Evolutionary conservation across 2,888 invertebrate genomes (phyloP), one percentile per base, ranked within the genome.

Genomic region (Aspidiotus rigidus): DNA sequence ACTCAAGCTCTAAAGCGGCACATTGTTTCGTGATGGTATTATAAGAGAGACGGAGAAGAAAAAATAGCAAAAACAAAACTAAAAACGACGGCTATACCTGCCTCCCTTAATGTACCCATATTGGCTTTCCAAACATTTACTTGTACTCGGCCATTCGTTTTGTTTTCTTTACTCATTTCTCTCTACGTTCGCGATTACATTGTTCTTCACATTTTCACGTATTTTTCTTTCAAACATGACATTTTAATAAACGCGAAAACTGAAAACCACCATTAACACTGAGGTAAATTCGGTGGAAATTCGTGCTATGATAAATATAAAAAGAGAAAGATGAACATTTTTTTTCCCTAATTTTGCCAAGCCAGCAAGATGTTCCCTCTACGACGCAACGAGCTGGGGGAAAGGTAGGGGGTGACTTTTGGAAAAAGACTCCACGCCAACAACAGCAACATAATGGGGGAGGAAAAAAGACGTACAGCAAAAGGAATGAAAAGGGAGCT

Each of bases 401-500:
- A 28, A 28, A 28, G 28, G 28, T 28, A 5, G 28, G 49, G 6
- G n/a, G 49, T 6, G 49, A 11, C 10, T 49, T 11, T 49, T 49
- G 10, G 49, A 49, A n/a, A 49, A 6, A 11, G 49, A 11, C 49
- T 49, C n/a, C 1, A 49, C n/a, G 49, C 49, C 49, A n/a, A n/a
- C 49, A n/a, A 49, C 49, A 49, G 10, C 11, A 2, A 11, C 11
- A 49, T 49, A 49, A n/a, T n/a, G 49, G n/a, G n/a, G n/a, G n/a
- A 49, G 11, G 49, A 49, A 49, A 49, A 49, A 28, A 28, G 28
- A 28, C 28, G 28, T 28, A 5, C 28, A 28, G 28, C 44, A n/a
- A 28, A 44, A 62, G 6, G 39, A 53, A 53, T 44, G 10, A 44
- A 62, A 62, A 7, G 62, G 16, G 44, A 53, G 53, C 53, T 63